A percentile compares a stretch with the other conserved stretches of the same genome.
These are phyloP conservation scores for Dynastes hyllus DNA, from an alignment of 2,888 invertebrate species.

Conservation along the genomic window DNA sequence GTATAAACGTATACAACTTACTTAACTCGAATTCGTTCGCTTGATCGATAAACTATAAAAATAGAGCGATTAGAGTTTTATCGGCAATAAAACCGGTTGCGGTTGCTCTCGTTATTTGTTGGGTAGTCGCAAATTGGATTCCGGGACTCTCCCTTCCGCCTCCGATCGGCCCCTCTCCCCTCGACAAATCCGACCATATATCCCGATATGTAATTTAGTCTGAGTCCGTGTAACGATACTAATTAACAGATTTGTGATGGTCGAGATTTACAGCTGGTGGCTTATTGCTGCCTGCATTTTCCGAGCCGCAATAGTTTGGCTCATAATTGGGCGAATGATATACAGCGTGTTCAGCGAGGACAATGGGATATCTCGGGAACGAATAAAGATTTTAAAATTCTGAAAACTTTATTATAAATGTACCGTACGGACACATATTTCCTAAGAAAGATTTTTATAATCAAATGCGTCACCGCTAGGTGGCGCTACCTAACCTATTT, in stretches of 20 bases:
- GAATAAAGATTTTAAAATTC: too few relatives aligned
- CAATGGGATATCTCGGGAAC: too few relatives aligned
- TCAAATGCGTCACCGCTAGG: too few relatives aligned
- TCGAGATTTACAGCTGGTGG: background rate
- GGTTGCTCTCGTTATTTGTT: constrained; percentile 22
- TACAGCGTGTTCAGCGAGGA: too few relatives aligned
- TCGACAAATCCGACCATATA: background rate
- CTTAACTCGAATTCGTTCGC: background rate
- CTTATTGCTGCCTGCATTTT: background rate
- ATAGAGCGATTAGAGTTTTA: constrained; percentile 24
- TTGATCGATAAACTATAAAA: constrained; percentile 24
- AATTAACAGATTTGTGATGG: constrained; percentile 32
- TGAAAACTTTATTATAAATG: too few relatives aligned
- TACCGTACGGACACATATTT: too few relatives aligned
- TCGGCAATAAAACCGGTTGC: constrained; percentile 21
- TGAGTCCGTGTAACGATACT: constrained; percentile 15
- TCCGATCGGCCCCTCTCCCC: background rate
- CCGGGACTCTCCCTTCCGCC: background rate
- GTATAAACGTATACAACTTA: constrained; percentile 1
- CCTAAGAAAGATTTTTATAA: too few relatives aligned
- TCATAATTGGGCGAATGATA: background rate
- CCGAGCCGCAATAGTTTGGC: background rate
- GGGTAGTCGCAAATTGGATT: constrained; percentile 30
- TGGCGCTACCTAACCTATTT: too few relatives aligned
- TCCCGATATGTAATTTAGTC: too few relatives aligned